Conservation (phyloP, 1,140 invertebrate genomes). For the Ostrea edulis region DNA sequence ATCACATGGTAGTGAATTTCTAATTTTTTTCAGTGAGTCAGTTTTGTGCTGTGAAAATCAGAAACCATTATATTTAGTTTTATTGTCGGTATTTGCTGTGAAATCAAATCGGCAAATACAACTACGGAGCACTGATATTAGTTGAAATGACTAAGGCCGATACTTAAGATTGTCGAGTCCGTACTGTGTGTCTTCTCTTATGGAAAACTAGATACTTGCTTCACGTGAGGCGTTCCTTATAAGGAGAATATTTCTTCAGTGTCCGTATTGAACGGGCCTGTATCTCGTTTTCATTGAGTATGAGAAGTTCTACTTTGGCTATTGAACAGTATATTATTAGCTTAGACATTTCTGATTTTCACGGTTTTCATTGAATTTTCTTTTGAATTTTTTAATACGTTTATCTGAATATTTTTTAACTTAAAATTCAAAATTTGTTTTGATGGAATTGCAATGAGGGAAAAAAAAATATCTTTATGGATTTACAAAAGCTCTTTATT, state of each 20-base stretch:
- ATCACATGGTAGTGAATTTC: conserved; percentile 23
- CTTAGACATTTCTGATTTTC: conserved; percentile 20
- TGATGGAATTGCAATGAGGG: not conserved
- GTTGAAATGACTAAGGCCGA: too few species aligned
- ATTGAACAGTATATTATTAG: not conserved
- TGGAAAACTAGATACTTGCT: too few species aligned
- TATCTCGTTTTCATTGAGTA: not conserved
- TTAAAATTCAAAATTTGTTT: not conserved
- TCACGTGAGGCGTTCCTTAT: too few species aligned
- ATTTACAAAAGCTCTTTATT: too few species aligned
- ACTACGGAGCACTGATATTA: too few species aligned
- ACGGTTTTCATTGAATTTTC: not conserved
- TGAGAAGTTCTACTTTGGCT: conserved; percentile 28
- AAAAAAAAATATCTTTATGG: not conserved
- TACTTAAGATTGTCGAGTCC: too few species aligned
- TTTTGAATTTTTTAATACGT: not conserved
- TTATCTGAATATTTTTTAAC: not conserved
- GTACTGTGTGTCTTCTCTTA: too few species aligned
- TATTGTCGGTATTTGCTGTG: not conserved
- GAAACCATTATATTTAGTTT: not conserved
- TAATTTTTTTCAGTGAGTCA: not conserved
- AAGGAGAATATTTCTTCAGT: too few species aligned
- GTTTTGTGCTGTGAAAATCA: conserved; percentile 16
- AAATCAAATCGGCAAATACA: too few species aligned
- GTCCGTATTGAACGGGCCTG: too few species aligned